Evolutionary conservation across 2,113 vertebrate genomes (phyloP).

Genomic region (Ceyx margarethae): DNA sequence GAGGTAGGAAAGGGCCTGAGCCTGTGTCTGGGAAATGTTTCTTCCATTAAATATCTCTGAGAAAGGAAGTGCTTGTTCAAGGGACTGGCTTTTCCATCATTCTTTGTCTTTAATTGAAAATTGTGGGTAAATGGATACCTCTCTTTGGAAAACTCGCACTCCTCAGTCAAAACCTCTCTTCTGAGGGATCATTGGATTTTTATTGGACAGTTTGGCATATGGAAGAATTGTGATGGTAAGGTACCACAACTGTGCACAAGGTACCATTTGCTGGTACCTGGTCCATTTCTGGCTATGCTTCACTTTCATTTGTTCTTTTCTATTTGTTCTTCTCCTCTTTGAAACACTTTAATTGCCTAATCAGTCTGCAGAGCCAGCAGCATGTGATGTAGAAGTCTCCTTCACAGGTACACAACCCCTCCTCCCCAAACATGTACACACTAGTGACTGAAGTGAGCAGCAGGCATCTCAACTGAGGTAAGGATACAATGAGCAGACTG

Average conservation of each 20-base stretch:
- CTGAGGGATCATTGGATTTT: background rate
- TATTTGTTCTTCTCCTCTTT: conserved; percentile 8
- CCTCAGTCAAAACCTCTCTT: background rate
- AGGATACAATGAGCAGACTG: background rate
- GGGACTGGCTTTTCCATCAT: background rate
- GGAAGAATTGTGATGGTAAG: background rate
- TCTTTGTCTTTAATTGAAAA: background rate
- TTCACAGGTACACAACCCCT: accelerated
- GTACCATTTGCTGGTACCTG: background rate
- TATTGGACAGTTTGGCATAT: background rate
- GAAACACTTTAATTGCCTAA: background rate
- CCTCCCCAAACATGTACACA: background rate
- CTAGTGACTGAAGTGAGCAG: background rate
- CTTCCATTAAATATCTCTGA: background rate
- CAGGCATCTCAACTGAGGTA: background rate
- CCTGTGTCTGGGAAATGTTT: background rate
- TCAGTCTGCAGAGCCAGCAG: background rate
- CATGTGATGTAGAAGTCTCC: background rate
- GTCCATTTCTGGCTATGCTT: background rate
- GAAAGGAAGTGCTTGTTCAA: background rate
- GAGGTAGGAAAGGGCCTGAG: background rate
- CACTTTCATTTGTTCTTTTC: conserved; percentile 11
- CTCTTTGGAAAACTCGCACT: background rate
- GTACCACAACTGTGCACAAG: background rate
- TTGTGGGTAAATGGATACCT: background rate